Conservation (phyloP, 1,140 invertebrate genomes). For the Dendroctonus ponderosae region DNA sequence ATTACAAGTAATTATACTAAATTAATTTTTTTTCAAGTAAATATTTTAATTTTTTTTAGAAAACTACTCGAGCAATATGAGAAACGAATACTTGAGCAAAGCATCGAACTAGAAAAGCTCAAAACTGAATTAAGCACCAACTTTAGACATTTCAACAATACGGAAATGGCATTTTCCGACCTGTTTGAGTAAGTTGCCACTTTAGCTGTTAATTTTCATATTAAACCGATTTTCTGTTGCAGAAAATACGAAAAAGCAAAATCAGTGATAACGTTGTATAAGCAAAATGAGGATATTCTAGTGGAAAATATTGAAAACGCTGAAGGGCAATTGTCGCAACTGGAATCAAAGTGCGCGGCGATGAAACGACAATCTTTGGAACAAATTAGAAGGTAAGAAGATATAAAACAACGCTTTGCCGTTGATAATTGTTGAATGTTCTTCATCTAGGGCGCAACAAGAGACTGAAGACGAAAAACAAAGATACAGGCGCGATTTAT, state of each 20-base stretch:
- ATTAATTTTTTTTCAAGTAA: background rate
- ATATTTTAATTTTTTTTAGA: constrained; percentile 5
- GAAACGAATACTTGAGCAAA: constrained; percentile 7
- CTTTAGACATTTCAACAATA: constrained; percentile 16
- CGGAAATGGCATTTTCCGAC: constrained; percentile 28
- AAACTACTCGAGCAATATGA: constrained; percentile 18
- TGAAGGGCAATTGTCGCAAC: constrained; percentile 53
- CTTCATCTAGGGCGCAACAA: constrained; percentile 38
- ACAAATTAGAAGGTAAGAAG: constrained; percentile 55
- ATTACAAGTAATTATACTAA: background rate
- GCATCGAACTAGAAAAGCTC: constrained; percentile 6
- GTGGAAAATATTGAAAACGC: constrained; percentile 54
- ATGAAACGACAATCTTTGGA: constrained; percentile 57
- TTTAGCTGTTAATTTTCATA: no score
- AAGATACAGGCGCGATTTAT: constrained; percentile 31
- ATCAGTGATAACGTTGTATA: constrained; percentile 56
- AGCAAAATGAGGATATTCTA: constrained; percentile 59
- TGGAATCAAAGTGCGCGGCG: constrained; percentile 56
- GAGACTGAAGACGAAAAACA: constrained; percentile 33
- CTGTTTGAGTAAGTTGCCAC: constrained; percentile 19
- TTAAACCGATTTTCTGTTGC: background rate
- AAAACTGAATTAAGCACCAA: constrained; percentile 14
- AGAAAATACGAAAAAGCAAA: constrained; percentile 60
- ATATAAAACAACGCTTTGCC: background rate
- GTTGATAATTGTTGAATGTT: background rate